Percentiles rank a stretch among this genome's conserved stretches.
phyloP scores from a whole-genome alignment of 1,140 invertebrate genomes.

The Drosophila fuyamai region DNA sequence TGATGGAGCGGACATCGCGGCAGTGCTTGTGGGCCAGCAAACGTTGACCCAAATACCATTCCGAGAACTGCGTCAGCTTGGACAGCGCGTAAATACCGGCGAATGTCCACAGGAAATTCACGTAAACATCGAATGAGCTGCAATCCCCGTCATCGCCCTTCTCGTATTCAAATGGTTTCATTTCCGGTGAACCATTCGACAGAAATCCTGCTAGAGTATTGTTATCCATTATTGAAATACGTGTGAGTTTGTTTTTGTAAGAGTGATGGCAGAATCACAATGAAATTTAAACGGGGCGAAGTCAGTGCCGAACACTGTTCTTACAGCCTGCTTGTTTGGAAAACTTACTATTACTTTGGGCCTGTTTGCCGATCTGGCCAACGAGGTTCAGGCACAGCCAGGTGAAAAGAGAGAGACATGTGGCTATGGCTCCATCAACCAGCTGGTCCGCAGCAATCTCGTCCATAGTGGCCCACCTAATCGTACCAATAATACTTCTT shows the following conservation, averaged over 20 bases:
- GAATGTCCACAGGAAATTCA: conserved; percentile 56
- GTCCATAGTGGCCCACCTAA: not conserved
- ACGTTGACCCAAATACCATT: conserved; percentile 49
- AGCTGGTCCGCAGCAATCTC: not conserved
- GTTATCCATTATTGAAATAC: not conserved
- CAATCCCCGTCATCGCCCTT: not conserved
- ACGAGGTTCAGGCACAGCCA: not conserved
- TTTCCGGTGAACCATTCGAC: not conserved
- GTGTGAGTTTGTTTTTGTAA: not conserved
- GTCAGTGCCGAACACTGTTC: not conserved
- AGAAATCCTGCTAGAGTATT: not conserved
- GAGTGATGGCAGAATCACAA: not conserved
- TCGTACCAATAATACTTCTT: not conserved
- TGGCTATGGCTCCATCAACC: not conserved
- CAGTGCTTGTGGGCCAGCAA: conserved; percentile 17
- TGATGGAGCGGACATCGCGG: conserved; percentile 29
- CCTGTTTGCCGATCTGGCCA: not conserved
- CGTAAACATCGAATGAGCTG: conserved; percentile 29
- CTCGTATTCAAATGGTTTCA: too few species aligned
- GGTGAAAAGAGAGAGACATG: not conserved
- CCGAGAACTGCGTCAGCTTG: conserved; percentile 52
- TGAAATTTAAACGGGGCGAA: not conserved
- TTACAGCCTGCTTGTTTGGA: not conserved
- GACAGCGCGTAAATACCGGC: conserved; percentile 39
- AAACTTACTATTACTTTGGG: not conserved